Conservation (phyloP, 2,888 invertebrate genomes). For the Limnephilus lunatus region DNA sequence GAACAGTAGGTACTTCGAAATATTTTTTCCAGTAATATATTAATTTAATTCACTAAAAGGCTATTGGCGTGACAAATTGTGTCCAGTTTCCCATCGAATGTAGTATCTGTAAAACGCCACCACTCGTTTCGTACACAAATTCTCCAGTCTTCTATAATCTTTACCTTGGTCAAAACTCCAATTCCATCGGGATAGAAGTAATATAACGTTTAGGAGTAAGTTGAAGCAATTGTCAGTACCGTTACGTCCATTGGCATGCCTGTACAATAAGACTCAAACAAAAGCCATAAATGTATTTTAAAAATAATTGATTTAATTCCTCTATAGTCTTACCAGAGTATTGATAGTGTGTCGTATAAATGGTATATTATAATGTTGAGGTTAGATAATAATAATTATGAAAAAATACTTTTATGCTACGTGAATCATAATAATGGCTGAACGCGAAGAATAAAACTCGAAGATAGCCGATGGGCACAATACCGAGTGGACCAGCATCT, state of each 20-base stretch:
- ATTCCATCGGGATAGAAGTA: background rate
- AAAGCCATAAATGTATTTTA: background rate
- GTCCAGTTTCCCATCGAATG: too few species aligned
- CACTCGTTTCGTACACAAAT: background rate
- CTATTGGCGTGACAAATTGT: too few species aligned
- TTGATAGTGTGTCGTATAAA: slow-evolving; percentile 14
- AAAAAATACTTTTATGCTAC: slow-evolving; percentile 36
- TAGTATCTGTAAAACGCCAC: too few species aligned
- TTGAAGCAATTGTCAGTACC: background rate
- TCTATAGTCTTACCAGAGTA: background rate
- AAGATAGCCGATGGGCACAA: slow-evolving; percentile 46
- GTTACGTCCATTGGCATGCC: background rate
- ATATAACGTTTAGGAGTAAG: background rate
- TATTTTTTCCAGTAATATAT: too few species aligned
- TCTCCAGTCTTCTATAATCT: background rate
- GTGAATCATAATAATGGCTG: slow-evolving; percentile 45
- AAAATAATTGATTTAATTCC: background rate
- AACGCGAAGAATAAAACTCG: slow-evolving; percentile 45
- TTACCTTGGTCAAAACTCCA: background rate
- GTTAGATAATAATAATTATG: slow-evolving; percentile 36
- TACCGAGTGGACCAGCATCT: background rate
- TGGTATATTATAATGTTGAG: slow-evolving; percentile 39
- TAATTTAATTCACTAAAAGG: too few species aligned
- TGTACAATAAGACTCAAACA: background rate
- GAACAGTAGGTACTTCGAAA: too few species aligned